phyloP scores from a whole-genome alignment of 2,113 vertebrate species.

The Hippocampus comes region DNA sequence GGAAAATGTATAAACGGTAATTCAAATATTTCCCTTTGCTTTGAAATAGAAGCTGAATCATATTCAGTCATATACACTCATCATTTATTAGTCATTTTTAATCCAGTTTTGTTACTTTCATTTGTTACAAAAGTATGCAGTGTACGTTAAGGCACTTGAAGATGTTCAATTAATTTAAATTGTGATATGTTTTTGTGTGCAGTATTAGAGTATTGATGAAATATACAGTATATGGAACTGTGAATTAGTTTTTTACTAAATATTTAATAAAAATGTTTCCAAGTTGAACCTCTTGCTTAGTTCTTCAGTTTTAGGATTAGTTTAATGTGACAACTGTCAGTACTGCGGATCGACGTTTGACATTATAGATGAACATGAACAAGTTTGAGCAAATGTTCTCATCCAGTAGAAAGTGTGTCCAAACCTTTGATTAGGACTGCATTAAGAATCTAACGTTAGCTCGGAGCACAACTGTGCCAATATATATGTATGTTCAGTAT shows the following conservation, averaged over 20 bases:
- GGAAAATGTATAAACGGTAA: neutral
- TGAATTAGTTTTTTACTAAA: conserved; percentile 42
- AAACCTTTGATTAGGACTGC: neutral
- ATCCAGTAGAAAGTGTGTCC: neutral
- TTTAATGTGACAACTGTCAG: neutral
- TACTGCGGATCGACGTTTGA: neutral
- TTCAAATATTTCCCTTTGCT: neutral
- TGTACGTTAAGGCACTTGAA: conserved; percentile 22
- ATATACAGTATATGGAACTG: conserved; percentile 3
- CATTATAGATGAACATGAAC: neutral
- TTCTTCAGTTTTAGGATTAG: neutral
- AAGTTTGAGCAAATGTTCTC: neutral
- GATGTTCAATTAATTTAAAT: conserved; percentile 28
- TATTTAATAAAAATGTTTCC: conserved; percentile 33
- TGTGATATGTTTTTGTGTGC: conserved; percentile 2
- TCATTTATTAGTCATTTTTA: conserved; percentile 11
- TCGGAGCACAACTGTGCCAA: neutral
- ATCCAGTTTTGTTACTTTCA: conserved; percentile 8
- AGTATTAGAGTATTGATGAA: conserved; percentile 1
- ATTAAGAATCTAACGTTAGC: neutral
- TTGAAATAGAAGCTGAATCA: conserved; percentile 2
- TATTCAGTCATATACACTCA: neutral
- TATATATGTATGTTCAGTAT: neutral
- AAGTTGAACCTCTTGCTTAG: neutral
- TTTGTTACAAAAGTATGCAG: conserved; percentile 26